Conservation (phyloP, 2,888 invertebrate species). For the Drosophila pseudotalamancana region DNA sequence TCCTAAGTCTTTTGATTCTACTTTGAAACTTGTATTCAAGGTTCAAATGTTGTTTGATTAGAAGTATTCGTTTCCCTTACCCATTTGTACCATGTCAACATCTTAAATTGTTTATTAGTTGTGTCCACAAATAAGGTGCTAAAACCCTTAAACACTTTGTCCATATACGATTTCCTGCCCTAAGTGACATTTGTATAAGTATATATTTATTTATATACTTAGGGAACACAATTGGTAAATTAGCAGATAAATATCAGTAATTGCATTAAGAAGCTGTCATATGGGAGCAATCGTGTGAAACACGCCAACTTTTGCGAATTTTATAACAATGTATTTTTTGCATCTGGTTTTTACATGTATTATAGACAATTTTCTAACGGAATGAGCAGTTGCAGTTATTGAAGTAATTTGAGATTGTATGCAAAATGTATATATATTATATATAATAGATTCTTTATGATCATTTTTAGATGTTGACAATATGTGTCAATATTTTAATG, state of each 20-base stretch:
- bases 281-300: slow-evolving; percentile 46
- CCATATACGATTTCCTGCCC: neutral
- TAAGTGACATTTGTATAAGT: neutral
- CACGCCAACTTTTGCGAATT: slow-evolving; percentile 51
- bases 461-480: slow-evolving; percentile 5
- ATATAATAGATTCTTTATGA: neutral
- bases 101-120: neutral
- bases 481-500: slow-evolving; percentile 26
- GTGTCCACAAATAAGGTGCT: neutral
- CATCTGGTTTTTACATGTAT: neutral
- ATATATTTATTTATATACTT: neutral
- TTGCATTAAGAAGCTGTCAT: slow-evolving; percentile 11
- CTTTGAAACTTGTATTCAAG: neutral
- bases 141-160: slow-evolving; percentile 3
- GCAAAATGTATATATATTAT: no score
- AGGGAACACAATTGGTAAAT: slow-evolving; percentile 25
- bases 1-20: slow-evolving; percentile 34
- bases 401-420: neutral
- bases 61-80: no score
- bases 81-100: slow-evolving; percentile 1
- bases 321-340: slow-evolving; percentile 28
- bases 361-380: neutral
- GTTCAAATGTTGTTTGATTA: neutral
- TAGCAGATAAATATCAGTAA: slow-evolving; percentile 47
- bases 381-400: neutral